A percentile compares a stretch with the other conserved stretches of the same genome.
Evolutionary conservation across 2,113 vertebrate species (phyloP).

Genomic region (Paraplagusia blochii): DNA sequence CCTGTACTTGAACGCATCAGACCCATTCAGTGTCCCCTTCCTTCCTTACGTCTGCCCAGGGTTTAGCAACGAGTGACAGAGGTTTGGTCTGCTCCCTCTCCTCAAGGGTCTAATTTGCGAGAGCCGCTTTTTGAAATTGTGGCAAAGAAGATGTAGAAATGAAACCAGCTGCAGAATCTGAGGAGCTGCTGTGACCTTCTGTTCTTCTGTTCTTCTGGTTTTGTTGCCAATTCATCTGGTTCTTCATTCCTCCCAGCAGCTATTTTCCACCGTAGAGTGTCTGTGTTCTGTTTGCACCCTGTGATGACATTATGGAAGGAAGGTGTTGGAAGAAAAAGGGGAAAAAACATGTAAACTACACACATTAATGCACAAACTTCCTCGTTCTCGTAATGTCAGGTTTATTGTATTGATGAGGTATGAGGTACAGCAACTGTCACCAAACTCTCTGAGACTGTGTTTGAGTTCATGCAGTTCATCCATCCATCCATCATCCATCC

Average conservation of each 20-base stretch:
- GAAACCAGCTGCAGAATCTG: slow-evolving; percentile 57
- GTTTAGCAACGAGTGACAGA: slow-evolving; percentile 55
- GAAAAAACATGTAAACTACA: neutral
- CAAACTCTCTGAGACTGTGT: no score
- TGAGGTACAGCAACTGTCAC: slow-evolving; percentile 29
- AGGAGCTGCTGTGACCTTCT: slow-evolving; percentile 46
- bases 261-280: slow-evolving; percentile 23
- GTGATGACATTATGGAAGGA: slow-evolving; percentile 15
- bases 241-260: slow-evolving; percentile 29
- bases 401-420: slow-evolving; percentile 16
- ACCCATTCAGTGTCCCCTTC: slow-evolving; percentile 42
- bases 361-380: neutral
- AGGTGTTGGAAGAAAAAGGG: slow-evolving; percentile 29
- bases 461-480: no score
- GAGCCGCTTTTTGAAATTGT: slow-evolving; percentile 67
- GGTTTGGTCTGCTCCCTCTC: slow-evolving; percentile 57
- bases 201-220: slow-evolving; percentile 52
- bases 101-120: slow-evolving; percentile 75
- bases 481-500: no score
- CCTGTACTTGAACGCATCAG: slow-evolving; percentile 40
- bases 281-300: slow-evolving; percentile 17
- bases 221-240: slow-evolving; percentile 58
- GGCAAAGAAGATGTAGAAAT: slow-evolving; percentile 70
- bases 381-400: slow-evolving; percentile 8
- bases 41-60: slow-evolving; percentile 28